Base-by-base conservation (phyloP, 2,888 invertebrate species). In the Tenthredo scrophulariae region DNA sequence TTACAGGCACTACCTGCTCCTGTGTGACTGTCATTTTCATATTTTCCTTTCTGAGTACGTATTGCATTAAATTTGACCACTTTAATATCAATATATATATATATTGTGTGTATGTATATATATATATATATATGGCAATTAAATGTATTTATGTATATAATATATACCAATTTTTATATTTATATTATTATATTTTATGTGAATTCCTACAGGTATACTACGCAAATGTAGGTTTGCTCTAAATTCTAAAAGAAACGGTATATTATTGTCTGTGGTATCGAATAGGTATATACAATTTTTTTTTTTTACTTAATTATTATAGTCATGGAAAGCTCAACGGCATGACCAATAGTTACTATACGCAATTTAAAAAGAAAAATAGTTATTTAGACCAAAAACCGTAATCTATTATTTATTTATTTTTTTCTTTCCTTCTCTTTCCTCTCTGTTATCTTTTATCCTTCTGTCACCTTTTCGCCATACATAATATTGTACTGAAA, bases 231-330 rank as follows among this genome's bases (percentile, higher is more conserved):
- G 85, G 90, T 91, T 91, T 88, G 88, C 86, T 90, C 89, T 90
- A 91, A 90, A 89, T 89, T 88, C 91, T 91, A 91, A 88, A 89
- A 89, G 91, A 92, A 93, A 92, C 91, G 90, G 89, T 91, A 91
- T 89, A 90, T 92, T 93, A 93, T 93, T 93, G 93, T 93, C 93
- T 91, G 91, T 91, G 88, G 90, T 92, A 92, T 91, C 89, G 89
- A 90, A 90, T 90, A 88, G 89, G 89, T 89, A 89, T 89, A 89
- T 90, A 89, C 89, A 89, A 84, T 79, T 82, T 85, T 72, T 67
- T 50, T 50, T 87, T 85, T 85, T 86, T 90, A 88, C 87, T 89
- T 88, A 89, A 89, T 89, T 85, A 67, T 88, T 88, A 88, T 90
- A 91, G 90, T 92, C 89, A 90, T 92, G 92, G 91, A 92, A 92